Percentiles rank a stretch among this genome's conserved stretches.
Evolutionary conservation across 2,888 invertebrate species (phyloP).

Genomic region (Ennomos quercinarius): DNA sequence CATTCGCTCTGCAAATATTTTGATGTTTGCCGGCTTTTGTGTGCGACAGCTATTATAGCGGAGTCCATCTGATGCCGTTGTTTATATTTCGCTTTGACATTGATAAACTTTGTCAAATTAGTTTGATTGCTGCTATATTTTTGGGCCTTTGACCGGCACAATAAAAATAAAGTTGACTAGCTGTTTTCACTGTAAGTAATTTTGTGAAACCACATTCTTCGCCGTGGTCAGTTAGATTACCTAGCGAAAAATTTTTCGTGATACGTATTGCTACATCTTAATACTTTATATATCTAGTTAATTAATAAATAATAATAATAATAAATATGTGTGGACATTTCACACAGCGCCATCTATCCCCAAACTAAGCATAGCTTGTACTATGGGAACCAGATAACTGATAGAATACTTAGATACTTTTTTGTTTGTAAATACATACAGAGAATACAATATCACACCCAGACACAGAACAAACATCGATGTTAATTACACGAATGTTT

Average conservation of each 20-base stretch:
- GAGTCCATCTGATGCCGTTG: slow-evolving; percentile 56
- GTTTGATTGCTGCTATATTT: slow-evolving; percentile 37
- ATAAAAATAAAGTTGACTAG: slow-evolving; percentile 15
- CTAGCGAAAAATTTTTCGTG: neutral
- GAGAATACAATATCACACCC: too few relatives aligned
- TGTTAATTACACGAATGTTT: too few relatives aligned
- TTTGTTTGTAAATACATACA: too few relatives aligned
- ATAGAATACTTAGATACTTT: too few relatives aligned
- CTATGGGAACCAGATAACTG: too few relatives aligned
- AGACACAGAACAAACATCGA: too few relatives aligned
- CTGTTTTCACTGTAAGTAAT: slow-evolving; percentile 5
- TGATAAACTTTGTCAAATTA: slow-evolving; percentile 51
- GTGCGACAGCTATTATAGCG: slow-evolving; percentile 55
- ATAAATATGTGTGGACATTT: too few relatives aligned
- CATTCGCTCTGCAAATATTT: slow-evolving; percentile 79
- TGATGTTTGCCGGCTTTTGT: slow-evolving; percentile 71
- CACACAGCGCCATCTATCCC: too few relatives aligned
- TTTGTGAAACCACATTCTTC: slow-evolving; percentile 5
- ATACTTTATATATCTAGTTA: too few relatives aligned
- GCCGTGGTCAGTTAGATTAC: too few relatives aligned
- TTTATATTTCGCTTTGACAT: slow-evolving; percentile 45
- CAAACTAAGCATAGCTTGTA: too few relatives aligned
- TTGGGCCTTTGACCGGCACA: slow-evolving; percentile 25
- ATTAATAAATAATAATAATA: too few relatives aligned
- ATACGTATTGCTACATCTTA: neutral